These are phyloP conservation scores for Polyommatus icarus DNA, from an alignment of 2,888 invertebrate genomes.

Conservation along the genomic window DNA sequence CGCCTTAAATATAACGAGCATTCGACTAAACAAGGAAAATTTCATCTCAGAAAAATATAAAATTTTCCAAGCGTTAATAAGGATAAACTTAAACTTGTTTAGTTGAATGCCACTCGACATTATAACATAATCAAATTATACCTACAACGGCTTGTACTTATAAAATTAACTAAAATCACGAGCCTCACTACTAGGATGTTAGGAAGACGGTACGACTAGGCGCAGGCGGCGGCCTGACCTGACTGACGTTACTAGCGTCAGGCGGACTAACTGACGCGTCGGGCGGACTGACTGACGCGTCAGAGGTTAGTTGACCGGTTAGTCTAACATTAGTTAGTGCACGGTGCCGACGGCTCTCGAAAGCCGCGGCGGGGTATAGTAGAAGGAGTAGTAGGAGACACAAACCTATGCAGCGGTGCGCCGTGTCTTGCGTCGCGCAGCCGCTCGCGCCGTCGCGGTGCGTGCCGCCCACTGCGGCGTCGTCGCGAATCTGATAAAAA, in stretches of 20 bases:
- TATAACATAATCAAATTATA: conserved; percentile 33
- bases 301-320: conserved; percentile 8
- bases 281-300: conserved; percentile 32
- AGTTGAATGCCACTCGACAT: conserved; percentile 2
- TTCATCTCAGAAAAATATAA: background rate
- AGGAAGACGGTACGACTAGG: conserved; percentile 49
- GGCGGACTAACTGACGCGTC: background rate
- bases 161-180: conserved; percentile 75
- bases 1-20: background rate
- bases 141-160: conserved; percentile 70
- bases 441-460: conserved; percentile 53
- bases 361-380: conserved; percentile 58
- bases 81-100: background rate
- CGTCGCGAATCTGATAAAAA: conserved; percentile 66
- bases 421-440: conserved; percentile 62
- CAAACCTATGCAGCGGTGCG: conserved; percentile 77
- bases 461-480: conserved; percentile 52
- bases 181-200: conserved; percentile 57
- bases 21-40: background rate
- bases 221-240: conserved; percentile 58
- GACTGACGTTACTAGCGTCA: conserved; percentile 33
- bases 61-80: background rate
- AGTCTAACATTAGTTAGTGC: conserved; percentile 61
- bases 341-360: conserved; percentile 55
- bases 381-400: conserved; percentile 69